These are phyloP conservation scores for Lathamus discolor DNA, from an alignment of 2,113 vertebrate genomes.

Conservation along the genomic window DNA sequence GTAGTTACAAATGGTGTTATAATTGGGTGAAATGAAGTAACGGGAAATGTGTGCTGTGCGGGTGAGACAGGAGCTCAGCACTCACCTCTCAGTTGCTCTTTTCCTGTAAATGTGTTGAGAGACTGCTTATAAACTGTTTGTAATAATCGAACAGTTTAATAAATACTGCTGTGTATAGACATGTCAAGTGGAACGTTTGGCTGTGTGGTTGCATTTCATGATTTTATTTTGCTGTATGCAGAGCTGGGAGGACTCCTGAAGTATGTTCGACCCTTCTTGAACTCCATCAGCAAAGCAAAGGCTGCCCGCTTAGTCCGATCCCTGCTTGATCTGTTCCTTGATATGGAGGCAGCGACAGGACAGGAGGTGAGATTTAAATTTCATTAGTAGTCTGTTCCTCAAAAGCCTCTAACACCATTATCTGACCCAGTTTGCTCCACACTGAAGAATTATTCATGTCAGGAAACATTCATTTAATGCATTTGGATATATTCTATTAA, in stretches of 20 bases:
- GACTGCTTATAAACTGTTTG: neutral
- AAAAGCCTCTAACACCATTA: neutral
- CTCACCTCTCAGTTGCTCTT: neutral
- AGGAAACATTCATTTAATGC: neutral
- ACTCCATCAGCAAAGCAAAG: slow-evolving; percentile 94
- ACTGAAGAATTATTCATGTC: neutral
- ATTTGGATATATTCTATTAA: neutral
- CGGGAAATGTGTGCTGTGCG: accelerated
- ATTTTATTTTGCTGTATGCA: slow-evolving; percentile 40
- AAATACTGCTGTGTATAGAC: neutral
- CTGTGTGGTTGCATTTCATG: neutral
- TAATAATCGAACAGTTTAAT: neutral
- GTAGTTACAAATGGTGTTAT: neutral
- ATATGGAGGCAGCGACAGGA: slow-evolving; percentile 98
- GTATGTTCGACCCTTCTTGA: slow-evolving; percentile 96
- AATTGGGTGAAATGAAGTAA: neutral
- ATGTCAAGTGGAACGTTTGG: neutral
- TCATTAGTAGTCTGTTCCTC: neutral
- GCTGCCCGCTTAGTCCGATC: slow-evolving; percentile 94
- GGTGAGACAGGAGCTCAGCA: neutral
- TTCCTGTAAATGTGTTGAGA: neutral
- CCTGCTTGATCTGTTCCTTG: slow-evolving; percentile 94
- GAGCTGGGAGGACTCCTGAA: slow-evolving; percentile 97
- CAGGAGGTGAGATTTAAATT: slow-evolving; percentile 85
- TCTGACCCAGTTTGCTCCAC: neutral